Evolutionary conservation across 2,797 vertebrate species (phyloP), one percentile per base, ranked within the genome.

Genomic region (Amblyopsis hoosieri): DNA sequence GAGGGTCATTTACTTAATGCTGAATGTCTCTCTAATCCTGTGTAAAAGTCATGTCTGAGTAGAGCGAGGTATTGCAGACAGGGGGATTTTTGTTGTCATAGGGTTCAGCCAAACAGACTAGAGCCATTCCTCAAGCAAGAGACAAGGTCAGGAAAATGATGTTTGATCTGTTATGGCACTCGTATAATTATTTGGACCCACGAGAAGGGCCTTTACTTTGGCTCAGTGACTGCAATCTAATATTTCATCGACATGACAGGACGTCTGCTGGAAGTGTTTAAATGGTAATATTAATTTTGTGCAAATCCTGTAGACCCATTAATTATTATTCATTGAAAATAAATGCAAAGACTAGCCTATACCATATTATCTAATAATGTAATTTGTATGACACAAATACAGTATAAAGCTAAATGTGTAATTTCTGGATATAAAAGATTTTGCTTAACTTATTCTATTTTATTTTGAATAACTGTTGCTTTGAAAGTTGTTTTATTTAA

Each of bases 101-200:
- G 57, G 55, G 66, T 71, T 74, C 62, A 68, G 81, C 85, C 79
- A 84, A 84, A 84, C 71, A 57, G 66, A 72, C 76, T 60, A 74
- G 75, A 78, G 81, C 82, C 77, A 76, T 86, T 89, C 74, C 72
- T 82, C 81, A 85, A 82, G 72, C 79, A 69, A 74, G 76, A 87
- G 82, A 87, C 80, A 80, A 85, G 88, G 86, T 89, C 84, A 85
- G 77, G 77, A 81, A 87, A 90, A 86, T 85, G 81, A 81, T 75
- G 74, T 82, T 78, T 84, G 83, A 86, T 91, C 87, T 89, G 85
- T 83, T 88, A 87, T 87, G 81, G 81, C 84, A 82, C 76, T 79
- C 74, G 77, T 80, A 81, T 88, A 89, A 89, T 90, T 86, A 87
- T 90, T 87, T 83, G 80, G 83, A 81, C 85, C 85, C 83, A 60